A percentile compares a stretch with the other conserved stretches of the same genome.
phyloP scores from a whole-genome alignment of 2,888 invertebrate species.

The Drosophila pullipes region DNA sequence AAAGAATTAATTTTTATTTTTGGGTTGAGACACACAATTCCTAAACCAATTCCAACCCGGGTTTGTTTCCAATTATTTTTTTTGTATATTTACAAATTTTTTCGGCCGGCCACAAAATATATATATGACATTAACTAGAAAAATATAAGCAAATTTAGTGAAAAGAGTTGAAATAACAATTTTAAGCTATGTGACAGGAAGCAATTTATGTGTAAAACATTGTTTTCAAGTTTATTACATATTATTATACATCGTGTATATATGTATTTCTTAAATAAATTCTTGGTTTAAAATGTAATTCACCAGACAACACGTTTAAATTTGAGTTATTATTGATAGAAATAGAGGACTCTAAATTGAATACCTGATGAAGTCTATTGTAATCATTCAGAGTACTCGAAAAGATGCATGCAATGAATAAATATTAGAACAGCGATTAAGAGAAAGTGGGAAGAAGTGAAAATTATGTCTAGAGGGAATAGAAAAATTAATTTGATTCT shows the following conservation, averaged over 20 bases:
- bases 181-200: neutral
- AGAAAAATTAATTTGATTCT: neutral
- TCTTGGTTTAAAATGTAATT: too few species aligned
- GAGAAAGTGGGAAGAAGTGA: neutral
- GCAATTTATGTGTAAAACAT: too few species aligned
- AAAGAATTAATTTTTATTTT: neutral
- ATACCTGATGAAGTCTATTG: neutral
- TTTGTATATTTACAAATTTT: neutral
- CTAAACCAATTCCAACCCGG: too few species aligned
- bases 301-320: too few species aligned
- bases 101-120: neutral
- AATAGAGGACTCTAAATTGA: neutral
- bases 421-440: neutral
- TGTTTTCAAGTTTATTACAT: too few species aligned
- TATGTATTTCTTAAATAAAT: too few species aligned
- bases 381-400: neutral
- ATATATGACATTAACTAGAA: neutral
- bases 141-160: neutral
- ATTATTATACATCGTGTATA: too few species aligned
- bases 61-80: neutral
- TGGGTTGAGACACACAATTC: too few species aligned
- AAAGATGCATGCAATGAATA: neutral
- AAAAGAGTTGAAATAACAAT: neutral
- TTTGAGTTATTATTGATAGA: too few species aligned
- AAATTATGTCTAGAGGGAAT: neutral